Evolutionary conservation across 2,797 vertebrate species (phyloP).

Genomic region (Enteromius trimaculatus): DNA sequence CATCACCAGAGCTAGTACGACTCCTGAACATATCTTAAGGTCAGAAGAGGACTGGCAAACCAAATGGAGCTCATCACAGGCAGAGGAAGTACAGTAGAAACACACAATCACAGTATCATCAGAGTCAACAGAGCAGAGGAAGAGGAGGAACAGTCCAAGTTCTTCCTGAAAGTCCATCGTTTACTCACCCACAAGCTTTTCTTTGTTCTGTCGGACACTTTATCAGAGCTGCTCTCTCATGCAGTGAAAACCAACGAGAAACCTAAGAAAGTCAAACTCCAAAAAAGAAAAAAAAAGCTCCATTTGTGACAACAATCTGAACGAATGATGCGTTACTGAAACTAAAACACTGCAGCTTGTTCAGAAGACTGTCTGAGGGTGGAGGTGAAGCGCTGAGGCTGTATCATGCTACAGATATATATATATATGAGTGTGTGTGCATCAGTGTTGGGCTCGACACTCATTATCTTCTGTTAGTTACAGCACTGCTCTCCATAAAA

Average conservation of each 20-base stretch:
- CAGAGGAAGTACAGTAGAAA: conserved; percentile 72
- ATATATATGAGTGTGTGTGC: no score
- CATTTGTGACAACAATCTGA: neutral
- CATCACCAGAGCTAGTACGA: neutral
- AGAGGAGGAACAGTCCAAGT: neutral
- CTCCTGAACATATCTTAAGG: neutral
- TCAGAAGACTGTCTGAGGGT: no score
- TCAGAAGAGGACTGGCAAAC: neutral
- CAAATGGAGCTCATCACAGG: conserved; percentile 4
- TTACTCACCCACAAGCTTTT: neutral
- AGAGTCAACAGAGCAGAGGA: conserved; percentile 36
- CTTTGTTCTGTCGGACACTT: neutral
- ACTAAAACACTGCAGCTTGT: no score
- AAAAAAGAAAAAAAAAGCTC: neutral
- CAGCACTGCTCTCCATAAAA: no score
- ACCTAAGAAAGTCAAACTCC: neutral
- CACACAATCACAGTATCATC: conserved; percentile 71
- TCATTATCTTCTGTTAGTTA: no score
- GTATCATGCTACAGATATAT: no score
- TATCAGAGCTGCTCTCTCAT: conserved; percentile 1
- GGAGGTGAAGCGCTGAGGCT: no score
- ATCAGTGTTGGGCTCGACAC: no score
- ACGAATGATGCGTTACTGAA: neutral
- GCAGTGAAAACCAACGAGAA: neutral
- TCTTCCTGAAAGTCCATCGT: neutral